A percentile compares a stretch with the other conserved stretches of the same genome.
phyloP scores from a whole-genome alignment of 2,888 invertebrate species.

The Tetragonula carbonaria region DNA sequence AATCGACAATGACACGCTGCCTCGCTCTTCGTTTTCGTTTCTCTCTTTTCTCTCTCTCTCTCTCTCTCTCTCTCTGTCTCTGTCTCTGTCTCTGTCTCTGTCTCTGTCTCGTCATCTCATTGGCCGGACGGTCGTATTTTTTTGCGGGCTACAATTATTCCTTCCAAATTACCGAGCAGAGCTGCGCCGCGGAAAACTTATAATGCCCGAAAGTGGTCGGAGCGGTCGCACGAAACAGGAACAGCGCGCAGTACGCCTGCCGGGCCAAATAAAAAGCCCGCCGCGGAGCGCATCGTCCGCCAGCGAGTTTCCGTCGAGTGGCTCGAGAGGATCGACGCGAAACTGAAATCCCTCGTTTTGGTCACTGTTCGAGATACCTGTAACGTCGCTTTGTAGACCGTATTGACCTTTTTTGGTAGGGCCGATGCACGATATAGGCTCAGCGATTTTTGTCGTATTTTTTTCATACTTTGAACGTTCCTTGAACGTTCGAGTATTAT shows the following conservation, averaged over 20 bases:
- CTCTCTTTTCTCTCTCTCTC: constrained; percentile 9
- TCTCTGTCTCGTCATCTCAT: constrained; percentile 40
- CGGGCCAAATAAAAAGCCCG: constrained; percentile 25
- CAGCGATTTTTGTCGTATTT: too few species aligned
- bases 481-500: too few species aligned
- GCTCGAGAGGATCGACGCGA: background rate
- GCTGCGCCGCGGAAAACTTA: constrained; percentile 76
- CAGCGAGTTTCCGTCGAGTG: background rate
- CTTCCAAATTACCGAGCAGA: constrained; percentile 77
- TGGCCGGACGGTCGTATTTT: constrained; percentile 75
- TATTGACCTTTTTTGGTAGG: too few species aligned
- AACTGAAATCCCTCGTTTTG: background rate
- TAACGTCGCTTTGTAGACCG: too few species aligned
- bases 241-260: constrained; percentile 17
- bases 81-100: constrained; percentile 27
- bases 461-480: too few species aligned
- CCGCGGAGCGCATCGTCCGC: background rate
- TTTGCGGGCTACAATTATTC: constrained; percentile 79
- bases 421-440: too few species aligned
- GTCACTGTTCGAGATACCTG: too few species aligned
- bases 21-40: constrained; percentile 69
- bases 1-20: constrained; percentile 79
- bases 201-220: constrained; percentile 48
- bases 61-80: constrained; percentile 19
- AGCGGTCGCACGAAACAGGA: constrained; percentile 49